A percentile compares a stretch with the other conserved stretches of the same genome.
Conservation (phyloP, 2,797 vertebrate genomes). For the Danio albolineatus region DNA sequence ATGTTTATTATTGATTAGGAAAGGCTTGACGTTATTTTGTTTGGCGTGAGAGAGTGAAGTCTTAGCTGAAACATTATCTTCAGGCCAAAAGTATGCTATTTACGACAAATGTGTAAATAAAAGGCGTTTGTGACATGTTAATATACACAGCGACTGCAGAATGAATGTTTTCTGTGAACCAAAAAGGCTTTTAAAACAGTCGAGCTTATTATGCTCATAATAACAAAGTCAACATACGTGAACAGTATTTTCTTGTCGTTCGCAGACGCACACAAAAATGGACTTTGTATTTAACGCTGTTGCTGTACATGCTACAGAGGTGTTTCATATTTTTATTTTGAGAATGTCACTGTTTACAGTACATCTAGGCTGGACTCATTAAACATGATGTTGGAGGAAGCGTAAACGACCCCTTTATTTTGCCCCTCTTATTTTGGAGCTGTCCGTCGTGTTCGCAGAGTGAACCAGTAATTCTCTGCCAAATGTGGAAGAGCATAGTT, state of each 20-base stretch:
- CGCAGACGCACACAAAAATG: neutral
- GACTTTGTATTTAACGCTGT: neutral
- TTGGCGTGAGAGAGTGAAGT: neutral
- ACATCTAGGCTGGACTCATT: neutral
- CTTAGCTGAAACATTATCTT: neutral
- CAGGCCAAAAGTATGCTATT: neutral
- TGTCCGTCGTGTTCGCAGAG: conserved; percentile 18
- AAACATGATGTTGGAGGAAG: conserved; percentile 15
- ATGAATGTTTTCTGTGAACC: conserved; percentile 21
- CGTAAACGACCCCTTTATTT: neutral
- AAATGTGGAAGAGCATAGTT: conserved; percentile 15
- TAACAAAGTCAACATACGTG: neutral
- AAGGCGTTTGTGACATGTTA: conserved; percentile 9
- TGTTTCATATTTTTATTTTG: neutral
- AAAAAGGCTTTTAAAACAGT: conserved; percentile 6
- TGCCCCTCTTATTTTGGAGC: conserved; percentile 18
- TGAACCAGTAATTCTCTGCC: conserved; percentile 27
- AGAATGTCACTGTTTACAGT: neutral
- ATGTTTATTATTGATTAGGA: neutral
- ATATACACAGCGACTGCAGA: neutral
- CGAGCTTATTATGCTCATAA: neutral
- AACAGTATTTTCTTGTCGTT: neutral
- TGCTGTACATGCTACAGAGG: neutral
- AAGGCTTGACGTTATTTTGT: conserved; percentile 3
- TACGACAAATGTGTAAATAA: conserved; percentile 1